Conservation (phyloP, 53 echinoderm and acorn worm species). For the Glandiceps talaboti region DNA sequence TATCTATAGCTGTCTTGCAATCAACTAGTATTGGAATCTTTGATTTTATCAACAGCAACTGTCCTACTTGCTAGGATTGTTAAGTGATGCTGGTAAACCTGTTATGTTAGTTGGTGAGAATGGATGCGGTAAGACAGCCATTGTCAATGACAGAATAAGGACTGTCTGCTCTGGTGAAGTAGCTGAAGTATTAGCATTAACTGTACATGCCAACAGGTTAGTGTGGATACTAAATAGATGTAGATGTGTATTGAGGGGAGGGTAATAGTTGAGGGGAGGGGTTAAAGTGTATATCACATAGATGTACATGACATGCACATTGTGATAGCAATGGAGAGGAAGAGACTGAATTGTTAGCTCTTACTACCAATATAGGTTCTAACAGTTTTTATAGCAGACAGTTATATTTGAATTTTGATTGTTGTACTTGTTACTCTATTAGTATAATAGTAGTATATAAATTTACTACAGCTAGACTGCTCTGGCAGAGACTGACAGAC, state of each 20-base stretch:
- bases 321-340: too few species aligned
- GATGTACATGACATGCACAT: too few species aligned
- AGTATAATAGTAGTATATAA: conserved; percentile 23
- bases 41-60: conserved; percentile 54
- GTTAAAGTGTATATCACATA: too few species aligned
- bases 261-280: too few species aligned
- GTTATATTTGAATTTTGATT: too few species aligned
- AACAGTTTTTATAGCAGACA: background rate
- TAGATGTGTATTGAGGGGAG: too few species aligned
- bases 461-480: conserved; percentile 81
- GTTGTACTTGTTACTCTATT: too few species aligned
- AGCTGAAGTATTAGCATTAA: conserved; percentile 82
- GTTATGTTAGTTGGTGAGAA: conserved; percentile 78
- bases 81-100: conserved; percentile 86
- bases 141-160: conserved; percentile 89
- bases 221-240: too few species aligned
- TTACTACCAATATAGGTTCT: too few species aligned
- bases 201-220: conserved; percentile 77
- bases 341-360: too few species aligned
- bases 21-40: background rate
- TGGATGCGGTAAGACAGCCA: conserved; percentile 91
- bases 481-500: conserved; percentile 90
- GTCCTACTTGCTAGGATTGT: conserved; percentile 70
- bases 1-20: too few species aligned
- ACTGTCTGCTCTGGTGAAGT: conserved; percentile 98